phyloP scores from a whole-genome alignment of 2,797 vertebrate genomes.

The Pogonophryne albipinna region DNA sequence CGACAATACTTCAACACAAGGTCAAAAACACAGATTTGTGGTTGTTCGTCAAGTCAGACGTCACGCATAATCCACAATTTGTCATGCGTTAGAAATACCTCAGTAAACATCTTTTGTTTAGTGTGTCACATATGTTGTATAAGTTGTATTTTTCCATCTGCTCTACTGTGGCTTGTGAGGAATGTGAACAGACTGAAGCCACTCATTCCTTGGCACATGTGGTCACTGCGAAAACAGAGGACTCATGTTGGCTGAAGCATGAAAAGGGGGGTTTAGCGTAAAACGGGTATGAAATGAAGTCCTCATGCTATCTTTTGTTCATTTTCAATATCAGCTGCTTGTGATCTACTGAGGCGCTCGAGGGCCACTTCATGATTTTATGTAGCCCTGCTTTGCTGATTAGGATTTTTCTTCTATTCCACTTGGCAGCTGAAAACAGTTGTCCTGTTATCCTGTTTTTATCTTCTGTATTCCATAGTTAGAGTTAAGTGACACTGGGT shows the following conservation, averaged over 20 bases:
- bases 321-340: constrained; percentile 12
- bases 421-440: constrained; percentile 4
- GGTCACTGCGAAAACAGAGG: constrained; percentile 56
- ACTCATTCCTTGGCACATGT: constrained; percentile 51
- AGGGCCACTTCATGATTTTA: constrained; percentile 12
- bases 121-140: not conserved
- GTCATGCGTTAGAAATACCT: not conserved
- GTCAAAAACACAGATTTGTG: not conserved
- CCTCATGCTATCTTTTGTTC: not conserved
- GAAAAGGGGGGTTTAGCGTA: constrained; percentile 42
- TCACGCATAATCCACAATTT: not conserved
- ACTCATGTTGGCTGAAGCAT: constrained; percentile 52
- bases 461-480: constrained; percentile 37
- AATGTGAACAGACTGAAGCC: constrained; percentile 52
- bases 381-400: constrained; percentile 29
- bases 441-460: constrained; percentile 34
- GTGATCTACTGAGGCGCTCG: constrained; percentile 20
- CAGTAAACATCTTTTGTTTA: not conserved
- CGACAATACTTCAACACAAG: not conserved
- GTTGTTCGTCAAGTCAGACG: not conserved
- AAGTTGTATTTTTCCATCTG: constrained; percentile 56
- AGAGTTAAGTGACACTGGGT: constrained; percentile 6
- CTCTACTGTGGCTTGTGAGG: constrained; percentile 40
- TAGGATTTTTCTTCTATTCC: constrained; percentile 28
- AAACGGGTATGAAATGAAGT: constrained; percentile 34